Base-by-base conservation (phyloP, 2,797 vertebrate genomes). In the Esox masquinongy region DNA sequence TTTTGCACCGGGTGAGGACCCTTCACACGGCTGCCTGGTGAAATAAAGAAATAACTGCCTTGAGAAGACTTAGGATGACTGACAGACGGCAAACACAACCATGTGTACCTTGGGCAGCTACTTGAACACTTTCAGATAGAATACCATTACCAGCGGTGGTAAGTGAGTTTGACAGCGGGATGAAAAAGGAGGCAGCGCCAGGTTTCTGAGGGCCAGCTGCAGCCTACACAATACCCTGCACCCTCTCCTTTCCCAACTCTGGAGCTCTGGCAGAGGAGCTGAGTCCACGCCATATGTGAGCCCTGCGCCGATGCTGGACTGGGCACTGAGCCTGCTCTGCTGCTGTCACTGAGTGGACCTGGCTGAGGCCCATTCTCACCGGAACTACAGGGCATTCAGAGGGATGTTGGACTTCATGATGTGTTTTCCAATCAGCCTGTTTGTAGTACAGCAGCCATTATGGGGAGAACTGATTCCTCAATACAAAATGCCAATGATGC, bases 11-110 rank as follows among this genome's bases (percentile, higher is more conserved):
- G 72, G n/a, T 14, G 72, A 34, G 47, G 72, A 43, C 56, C 72
- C 56, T 63, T 64, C 14, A 43, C 71, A 61, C 53, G 14, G 53
- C 24, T 47, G n/a, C 39, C 12, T 59, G 22, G 15, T 11, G 68
- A 47, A 70, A 72, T 51, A 72, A 61, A 73, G 12, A 73, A 73
- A 34, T 43, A n/a, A 34, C 15, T 61, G 56, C 49, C 34, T 15
- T 26, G 64, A 69, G 68, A 74, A 74, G 56, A 69, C 77, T 36
- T 73, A 49, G 53, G 36, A 63, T 81, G 80, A 82, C 74, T 80
- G 81, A 82, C 83, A 83, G 76, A 76, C 76, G 70, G 80, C 80
- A 82, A 84, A 83, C 80, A 79, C 81, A 85, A 82, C 79, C 76
- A 80, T 49, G 64, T 85, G 79, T 77, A 80, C 74, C 64, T 70